Percentiles rank a stretch among this genome's conserved stretches.
phyloP scores from a whole-genome alignment of 2,113 vertebrate species.

The Drymodes brunneopygia region DNA sequence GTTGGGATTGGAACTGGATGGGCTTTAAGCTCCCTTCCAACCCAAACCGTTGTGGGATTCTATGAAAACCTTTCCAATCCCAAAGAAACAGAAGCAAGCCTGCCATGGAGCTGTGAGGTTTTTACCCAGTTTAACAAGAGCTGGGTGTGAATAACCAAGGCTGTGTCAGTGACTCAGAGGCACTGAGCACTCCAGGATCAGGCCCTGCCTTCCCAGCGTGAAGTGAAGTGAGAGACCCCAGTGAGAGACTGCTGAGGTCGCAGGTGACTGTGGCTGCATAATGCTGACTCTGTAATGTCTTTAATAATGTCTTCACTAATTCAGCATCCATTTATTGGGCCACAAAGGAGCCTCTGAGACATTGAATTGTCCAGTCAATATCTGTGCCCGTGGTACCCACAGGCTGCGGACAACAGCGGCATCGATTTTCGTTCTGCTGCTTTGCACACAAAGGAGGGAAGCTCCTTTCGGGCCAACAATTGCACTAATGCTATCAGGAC shows the following conservation, averaged over 20 bases:
- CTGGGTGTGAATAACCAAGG: no score
- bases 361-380: conserved; percentile 34
- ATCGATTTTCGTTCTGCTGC: conserved; percentile 61
- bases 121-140: no score
- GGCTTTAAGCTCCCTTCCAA: background rate
- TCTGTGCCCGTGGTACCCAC: background rate
- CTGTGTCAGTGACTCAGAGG: no score
- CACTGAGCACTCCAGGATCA: no score
- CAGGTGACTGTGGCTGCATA: conserved; percentile 5
- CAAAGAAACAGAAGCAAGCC: background rate
- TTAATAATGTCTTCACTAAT: conserved; percentile 24
- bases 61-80: background rate
- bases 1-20: background rate
- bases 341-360: conserved; percentile 63
- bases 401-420: background rate
- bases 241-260: background rate
- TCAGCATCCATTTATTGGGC: conserved; percentile 53
- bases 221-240: no score
- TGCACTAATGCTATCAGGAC: conserved; percentile 36
- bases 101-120: background rate
- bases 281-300: conserved; percentile 45
- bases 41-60: background rate
- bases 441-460: conserved; percentile 45
- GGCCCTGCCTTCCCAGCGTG: background rate
- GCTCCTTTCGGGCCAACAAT: conserved; percentile 43